These are phyloP conservation scores for Chrysochloris asiatica DNA, from an alignment of 2,113 vertebrate genomes.

Conservation along the genomic window DNA sequence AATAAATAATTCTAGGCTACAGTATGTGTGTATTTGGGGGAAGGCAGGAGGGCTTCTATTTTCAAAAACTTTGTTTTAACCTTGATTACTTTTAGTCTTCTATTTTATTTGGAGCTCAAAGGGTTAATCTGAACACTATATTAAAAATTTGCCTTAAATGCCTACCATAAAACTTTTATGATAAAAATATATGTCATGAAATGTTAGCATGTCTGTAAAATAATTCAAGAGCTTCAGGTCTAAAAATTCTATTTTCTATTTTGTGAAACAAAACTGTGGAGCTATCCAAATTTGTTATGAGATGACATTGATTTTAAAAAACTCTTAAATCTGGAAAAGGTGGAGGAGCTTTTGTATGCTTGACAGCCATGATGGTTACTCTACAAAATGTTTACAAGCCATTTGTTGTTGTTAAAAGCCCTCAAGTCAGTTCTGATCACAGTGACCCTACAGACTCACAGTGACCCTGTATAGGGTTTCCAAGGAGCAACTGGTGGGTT, in stretches of 20 bases:
- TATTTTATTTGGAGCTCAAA: conserved; percentile 26
- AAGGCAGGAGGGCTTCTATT: not conserved
- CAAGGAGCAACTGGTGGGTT: too few species aligned
- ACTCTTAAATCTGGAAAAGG: not conserved
- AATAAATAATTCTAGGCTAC: not conserved
- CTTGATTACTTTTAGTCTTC: conserved; percentile 1
- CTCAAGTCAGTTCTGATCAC: too few species aligned
- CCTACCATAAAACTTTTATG: not conserved
- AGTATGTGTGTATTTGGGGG: not conserved
- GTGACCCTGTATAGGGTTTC: too few species aligned
- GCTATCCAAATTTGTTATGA: not conserved
- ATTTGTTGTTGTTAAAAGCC: not conserved
- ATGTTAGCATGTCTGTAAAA: conserved; percentile 24
- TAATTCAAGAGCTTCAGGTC: not conserved
- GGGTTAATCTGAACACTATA: not conserved
- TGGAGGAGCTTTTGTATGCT: not conserved
- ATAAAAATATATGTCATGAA: not conserved
- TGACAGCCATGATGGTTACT: conserved; percentile 54
- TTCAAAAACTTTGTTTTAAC: conserved; percentile 37
- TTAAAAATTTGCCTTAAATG: conserved; percentile 21
- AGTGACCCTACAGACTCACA: too few species aligned
- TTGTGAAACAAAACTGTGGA: not conserved
- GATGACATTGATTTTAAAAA: not conserved
- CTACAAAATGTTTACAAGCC: conserved; percentile 23
- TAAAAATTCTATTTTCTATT: not conserved